These are phyloP conservation scores for Bergia sp. DNA, from an alignment of 92 coral and sea anemone species.

Conservation along the genomic window DNA sequence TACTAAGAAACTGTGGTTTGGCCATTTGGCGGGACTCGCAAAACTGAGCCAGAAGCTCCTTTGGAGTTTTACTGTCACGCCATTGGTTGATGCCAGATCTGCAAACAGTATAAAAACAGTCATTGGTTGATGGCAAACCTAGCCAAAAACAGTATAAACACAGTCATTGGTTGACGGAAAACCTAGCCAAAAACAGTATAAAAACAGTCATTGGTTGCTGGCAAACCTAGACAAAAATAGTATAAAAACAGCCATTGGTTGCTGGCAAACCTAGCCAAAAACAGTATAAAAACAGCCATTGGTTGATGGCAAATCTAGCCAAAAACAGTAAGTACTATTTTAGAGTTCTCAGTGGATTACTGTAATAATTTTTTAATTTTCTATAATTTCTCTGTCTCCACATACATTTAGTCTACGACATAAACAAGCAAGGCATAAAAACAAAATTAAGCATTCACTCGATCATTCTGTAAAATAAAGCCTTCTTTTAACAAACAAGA, in stretches of 20 bases:
- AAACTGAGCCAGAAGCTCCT: conserved; percentile 75
- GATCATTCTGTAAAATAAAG: too few species aligned
- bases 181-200: conserved; percentile 68
- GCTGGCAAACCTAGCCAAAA: not conserved
- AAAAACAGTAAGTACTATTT: conserved; percentile 49
- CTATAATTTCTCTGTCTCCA: too few species aligned
- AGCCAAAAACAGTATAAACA: too few species aligned
- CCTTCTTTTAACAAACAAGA: too few species aligned
- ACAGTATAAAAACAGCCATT: too few species aligned
- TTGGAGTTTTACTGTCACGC: conserved; percentile 92
- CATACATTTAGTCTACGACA: too few species aligned
- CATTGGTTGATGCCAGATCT: conserved; percentile 94
- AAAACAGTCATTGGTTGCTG: conserved; percentile 79
- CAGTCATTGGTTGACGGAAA: conserved; percentile 39
- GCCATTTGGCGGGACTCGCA: conserved; percentile 64
- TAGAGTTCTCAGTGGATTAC: too few species aligned
- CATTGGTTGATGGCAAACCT: not conserved
- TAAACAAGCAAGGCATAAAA: too few species aligned
- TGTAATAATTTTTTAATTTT: too few species aligned
- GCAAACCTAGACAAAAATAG: conserved; percentile 69
- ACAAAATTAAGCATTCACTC: too few species aligned
- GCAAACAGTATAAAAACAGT: not conserved
- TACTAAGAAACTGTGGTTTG: conserved; percentile 72
- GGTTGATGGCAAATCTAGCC: conserved; percentile 61
- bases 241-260: not conserved